Conservation (phyloP, 2,888 invertebrate species). For the Polietes domitor region DNA sequence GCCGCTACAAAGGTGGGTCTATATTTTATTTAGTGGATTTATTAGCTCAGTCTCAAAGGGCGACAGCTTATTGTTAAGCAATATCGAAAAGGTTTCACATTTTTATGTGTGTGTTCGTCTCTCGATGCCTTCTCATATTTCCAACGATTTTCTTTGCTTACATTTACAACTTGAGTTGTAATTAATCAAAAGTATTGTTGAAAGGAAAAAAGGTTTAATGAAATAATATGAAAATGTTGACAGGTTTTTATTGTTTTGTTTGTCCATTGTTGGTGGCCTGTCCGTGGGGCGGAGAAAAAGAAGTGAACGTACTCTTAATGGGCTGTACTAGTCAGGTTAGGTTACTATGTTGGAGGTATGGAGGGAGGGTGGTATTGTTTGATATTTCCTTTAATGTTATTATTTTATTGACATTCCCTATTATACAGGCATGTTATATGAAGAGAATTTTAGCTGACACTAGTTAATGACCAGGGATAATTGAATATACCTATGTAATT, state of each 20-base stretch:
- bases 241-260: conserved; percentile 36
- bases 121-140: background rate
- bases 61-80: conserved; percentile 34
- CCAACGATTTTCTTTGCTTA: background rate
- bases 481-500: too few relatives aligned
- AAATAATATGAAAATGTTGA: conserved; percentile 31
- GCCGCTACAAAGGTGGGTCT: too few relatives aligned
- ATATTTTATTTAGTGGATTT: background rate
- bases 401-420: conserved; percentile 1
- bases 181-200: conserved; percentile 46
- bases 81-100: background rate
- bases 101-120: background rate
- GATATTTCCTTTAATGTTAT: background rate
- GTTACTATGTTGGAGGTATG: background rate
- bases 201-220: conserved; percentile 30
- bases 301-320: background rate
- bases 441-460: too few relatives aligned
- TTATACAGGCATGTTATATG: too few relatives aligned
- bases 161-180: conserved; percentile 9
- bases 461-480: too few relatives aligned
- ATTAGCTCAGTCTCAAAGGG: conserved; percentile 26
- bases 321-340: background rate
- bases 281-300: background rate
- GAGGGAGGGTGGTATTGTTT: background rate
- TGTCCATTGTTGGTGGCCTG: conserved; percentile 29